These are phyloP conservation scores for Coenonympha glycerion DNA, from an alignment of 2,888 invertebrate species.

Conservation along the genomic window DNA sequence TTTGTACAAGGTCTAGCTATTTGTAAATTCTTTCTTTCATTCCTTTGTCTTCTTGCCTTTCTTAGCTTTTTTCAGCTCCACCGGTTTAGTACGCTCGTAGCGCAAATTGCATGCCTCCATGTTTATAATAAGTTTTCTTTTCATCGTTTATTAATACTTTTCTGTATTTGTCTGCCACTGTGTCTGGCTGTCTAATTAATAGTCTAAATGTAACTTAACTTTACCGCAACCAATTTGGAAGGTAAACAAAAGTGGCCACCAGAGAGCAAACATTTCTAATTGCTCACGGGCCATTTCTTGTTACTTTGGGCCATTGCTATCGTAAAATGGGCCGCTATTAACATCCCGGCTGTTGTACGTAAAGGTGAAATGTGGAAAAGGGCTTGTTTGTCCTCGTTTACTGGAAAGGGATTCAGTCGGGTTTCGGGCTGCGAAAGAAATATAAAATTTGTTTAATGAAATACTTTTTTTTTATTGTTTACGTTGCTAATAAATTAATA, in stretches of 20 bases:
- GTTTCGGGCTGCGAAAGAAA: background rate
- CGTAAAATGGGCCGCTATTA: conserved; percentile 5
- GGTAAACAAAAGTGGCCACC: background rate
- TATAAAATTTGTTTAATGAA: no score
- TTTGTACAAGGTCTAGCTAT: background rate
- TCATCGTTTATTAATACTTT: background rate
- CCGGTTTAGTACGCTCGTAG: background rate
- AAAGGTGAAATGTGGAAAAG: background rate
- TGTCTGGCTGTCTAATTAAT: background rate
- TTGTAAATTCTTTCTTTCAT: conserved; percentile 12
- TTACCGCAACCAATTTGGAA: background rate
- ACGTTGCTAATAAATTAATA: no score
- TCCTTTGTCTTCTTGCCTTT: conserved; percentile 17
- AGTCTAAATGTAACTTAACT: background rate
- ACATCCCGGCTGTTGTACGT: background rate
- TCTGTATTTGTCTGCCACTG: background rate
- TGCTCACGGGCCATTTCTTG: conserved; percentile 35
- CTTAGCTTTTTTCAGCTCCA: conserved; percentile 18
- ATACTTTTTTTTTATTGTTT: no score
- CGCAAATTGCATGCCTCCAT: conserved; percentile 31
- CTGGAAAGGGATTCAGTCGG: background rate
- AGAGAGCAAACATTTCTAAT: conserved; percentile 39
- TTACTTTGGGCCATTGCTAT: background rate
- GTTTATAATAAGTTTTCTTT: background rate
- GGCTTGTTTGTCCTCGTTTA: background rate